Evolutionary conservation across 2,797 vertebrate species (phyloP).

Genomic region (Cephalopachus bancanus): DNA sequence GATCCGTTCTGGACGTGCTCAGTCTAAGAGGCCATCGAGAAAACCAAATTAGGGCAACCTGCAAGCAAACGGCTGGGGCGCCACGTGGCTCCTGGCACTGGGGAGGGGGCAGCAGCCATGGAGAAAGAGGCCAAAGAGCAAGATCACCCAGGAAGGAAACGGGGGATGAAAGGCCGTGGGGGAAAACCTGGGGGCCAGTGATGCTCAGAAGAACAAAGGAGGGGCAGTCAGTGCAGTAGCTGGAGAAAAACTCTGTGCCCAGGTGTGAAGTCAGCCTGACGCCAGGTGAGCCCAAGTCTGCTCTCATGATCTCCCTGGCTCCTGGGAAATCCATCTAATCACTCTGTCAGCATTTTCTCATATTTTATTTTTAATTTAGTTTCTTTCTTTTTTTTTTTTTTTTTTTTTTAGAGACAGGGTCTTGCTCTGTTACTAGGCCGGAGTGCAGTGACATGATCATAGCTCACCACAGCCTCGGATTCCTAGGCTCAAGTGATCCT

Average conservation of each 20-base stretch:
- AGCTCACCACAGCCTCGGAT: too few relatives aligned
- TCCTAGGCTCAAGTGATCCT: too few relatives aligned
- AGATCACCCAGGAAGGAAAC: not conserved
- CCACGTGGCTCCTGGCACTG: not conserved
- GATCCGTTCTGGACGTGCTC: not conserved
- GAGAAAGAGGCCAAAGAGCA: not conserved
- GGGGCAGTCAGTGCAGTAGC: not conserved
- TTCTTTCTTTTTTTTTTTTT: too few relatives aligned
- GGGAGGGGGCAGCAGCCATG: not conserved
- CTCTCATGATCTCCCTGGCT: too few relatives aligned
- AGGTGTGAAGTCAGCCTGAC: not conserved
- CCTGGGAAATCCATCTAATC: too few relatives aligned
- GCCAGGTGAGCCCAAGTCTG: not conserved
- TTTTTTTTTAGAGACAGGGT: too few relatives aligned
- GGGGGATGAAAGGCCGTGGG: not conserved
- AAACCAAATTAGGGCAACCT: not conserved
- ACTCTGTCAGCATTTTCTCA: not conserved
- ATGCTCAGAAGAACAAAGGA: not conserved
- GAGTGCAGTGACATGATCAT: too few relatives aligned
- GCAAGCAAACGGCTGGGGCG: not conserved
- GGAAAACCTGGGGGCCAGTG: not conserved
- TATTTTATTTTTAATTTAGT: too few relatives aligned
- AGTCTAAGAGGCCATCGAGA: not conserved
- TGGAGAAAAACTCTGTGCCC: not conserved
- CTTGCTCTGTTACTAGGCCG: too few relatives aligned